Evolutionary conservation across 2,888 invertebrate species (phyloP).

Genomic region (Orthosia cruda): DNA sequence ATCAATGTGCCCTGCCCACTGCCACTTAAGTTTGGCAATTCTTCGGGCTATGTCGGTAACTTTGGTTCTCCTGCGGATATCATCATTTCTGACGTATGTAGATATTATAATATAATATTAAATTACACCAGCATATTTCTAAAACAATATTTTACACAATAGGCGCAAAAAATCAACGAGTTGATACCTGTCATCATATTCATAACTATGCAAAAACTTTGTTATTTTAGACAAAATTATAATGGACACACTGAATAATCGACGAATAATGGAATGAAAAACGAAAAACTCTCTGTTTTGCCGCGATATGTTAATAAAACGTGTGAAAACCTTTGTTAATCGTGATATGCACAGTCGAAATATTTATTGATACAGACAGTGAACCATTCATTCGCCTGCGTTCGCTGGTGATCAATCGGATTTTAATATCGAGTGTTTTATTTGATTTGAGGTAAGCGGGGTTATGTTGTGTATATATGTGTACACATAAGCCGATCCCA

Average conservation of each 20-base stretch:
- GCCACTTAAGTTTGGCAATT: no score
- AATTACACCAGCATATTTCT: constrained; percentile 13
- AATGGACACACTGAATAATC: constrained; percentile 22
- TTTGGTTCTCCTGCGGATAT: no score
- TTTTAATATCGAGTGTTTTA: constrained; percentile 52
- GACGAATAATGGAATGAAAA: constrained; percentile 5
- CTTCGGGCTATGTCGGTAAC: no score
- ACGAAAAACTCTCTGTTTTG: constrained; percentile 25
- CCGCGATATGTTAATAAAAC: constrained; percentile 48
- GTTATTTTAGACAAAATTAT: constrained; percentile 9
- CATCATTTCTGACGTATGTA: no score
- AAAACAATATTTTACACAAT: neutral
- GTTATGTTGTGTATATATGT: neutral
- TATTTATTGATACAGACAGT: constrained; percentile 51
- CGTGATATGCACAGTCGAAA: constrained; percentile 38
- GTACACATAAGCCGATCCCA: neutral
- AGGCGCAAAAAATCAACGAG: neutral
- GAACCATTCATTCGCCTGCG: constrained; percentile 23
- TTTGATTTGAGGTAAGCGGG: constrained; percentile 26
- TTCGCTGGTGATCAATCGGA: constrained; percentile 49
- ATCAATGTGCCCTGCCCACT: no score
- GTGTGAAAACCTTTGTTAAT: constrained; percentile 44
- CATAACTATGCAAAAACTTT: constrained; percentile 7
- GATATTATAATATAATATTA: no score
- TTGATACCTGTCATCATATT: constrained; percentile 4